Percentiles rank a stretch among this genome's conserved stretches.
Evolutionary conservation across 1,140 invertebrate species (phyloP).

Genomic region (Lepidurus arcticus): DNA sequence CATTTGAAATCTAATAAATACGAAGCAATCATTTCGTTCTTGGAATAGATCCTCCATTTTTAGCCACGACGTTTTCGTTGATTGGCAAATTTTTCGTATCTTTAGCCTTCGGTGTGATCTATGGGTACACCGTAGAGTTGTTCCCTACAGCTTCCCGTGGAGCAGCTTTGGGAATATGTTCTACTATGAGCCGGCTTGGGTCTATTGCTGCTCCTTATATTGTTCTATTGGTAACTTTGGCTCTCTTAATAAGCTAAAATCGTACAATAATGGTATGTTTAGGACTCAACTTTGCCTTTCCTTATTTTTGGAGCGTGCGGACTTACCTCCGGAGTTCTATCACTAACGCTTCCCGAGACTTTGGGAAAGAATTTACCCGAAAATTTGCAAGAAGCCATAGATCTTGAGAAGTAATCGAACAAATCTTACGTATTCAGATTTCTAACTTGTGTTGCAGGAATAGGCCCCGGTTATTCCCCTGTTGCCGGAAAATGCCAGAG

Average conservation of each 20-base stretch:
- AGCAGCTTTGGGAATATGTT: conserved; percentile 32
- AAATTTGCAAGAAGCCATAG: conserved; percentile 40
- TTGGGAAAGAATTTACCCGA: conserved; percentile 38
- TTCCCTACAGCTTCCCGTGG: conserved; percentile 33
- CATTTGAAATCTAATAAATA: neutral
- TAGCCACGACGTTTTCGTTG: conserved; percentile 40
- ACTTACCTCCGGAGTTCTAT: conserved; percentile 35
- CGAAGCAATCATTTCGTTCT: no score
- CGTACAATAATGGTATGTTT: neutral
- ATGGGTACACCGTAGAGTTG: conserved; percentile 37
- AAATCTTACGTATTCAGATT: neutral
- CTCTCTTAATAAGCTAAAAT: neutral
- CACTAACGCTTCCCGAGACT: conserved; percentile 40
- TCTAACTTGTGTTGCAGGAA: neutral
- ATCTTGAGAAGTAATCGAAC: conserved; percentile 27
- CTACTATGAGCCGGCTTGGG: conserved; percentile 29
- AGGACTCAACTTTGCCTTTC: conserved; percentile 27
- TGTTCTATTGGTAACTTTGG: conserved; percentile 25
- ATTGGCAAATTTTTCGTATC: conserved; percentile 47
- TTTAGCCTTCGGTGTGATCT: conserved; percentile 44
- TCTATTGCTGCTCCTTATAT: conserved; percentile 33
- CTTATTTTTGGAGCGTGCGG: conserved; percentile 36
- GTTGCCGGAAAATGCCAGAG: neutral
- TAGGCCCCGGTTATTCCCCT: neutral
- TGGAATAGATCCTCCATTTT: conserved; percentile 31